Conservation (phyloP, 2,113 vertebrate species). For the Notiomystis cincta region DNA sequence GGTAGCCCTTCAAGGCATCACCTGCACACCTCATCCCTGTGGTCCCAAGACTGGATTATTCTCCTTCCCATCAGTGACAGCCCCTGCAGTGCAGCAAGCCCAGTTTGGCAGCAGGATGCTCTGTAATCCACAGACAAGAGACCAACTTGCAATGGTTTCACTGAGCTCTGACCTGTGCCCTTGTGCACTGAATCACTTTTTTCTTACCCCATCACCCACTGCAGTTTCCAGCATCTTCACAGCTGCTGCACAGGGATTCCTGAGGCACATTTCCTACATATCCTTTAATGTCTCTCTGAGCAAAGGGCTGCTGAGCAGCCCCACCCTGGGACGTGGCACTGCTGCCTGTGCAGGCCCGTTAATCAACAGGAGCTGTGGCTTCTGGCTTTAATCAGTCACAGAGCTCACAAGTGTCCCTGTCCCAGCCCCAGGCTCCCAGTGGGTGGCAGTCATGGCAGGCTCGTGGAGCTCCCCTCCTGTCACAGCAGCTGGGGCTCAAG, state of each 20-base stretch:
- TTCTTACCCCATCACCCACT: not conserved
- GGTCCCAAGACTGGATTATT: not conserved
- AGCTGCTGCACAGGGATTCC: not conserved
- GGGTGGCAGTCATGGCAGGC: not conserved
- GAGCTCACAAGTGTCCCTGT: not conserved
- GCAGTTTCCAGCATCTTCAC: not conserved
- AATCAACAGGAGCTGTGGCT: not conserved
- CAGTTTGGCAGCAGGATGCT: not conserved
- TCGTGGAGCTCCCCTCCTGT: not conserved
- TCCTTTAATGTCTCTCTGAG: not conserved
- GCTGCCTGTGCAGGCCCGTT: not conserved
- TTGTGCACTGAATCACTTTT: not conserved
- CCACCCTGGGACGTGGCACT: accelerated
- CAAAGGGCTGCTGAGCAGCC: not conserved
- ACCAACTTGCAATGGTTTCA: not conserved
- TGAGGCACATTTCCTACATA: not conserved
- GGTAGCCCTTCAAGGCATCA: too few species aligned
- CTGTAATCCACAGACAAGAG: not conserved
- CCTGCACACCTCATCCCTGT: not conserved
- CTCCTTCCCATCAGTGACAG: not conserved
- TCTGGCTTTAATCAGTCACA: not conserved
- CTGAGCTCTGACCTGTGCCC: not conserved
- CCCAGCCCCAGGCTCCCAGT: not conserved
- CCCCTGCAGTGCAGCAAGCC: not conserved
- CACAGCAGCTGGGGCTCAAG: not conserved